Evolutionary conservation across 1,140 invertebrate genomes (phyloP).

Genomic region (Lordiphosa stackelbergi): DNA sequence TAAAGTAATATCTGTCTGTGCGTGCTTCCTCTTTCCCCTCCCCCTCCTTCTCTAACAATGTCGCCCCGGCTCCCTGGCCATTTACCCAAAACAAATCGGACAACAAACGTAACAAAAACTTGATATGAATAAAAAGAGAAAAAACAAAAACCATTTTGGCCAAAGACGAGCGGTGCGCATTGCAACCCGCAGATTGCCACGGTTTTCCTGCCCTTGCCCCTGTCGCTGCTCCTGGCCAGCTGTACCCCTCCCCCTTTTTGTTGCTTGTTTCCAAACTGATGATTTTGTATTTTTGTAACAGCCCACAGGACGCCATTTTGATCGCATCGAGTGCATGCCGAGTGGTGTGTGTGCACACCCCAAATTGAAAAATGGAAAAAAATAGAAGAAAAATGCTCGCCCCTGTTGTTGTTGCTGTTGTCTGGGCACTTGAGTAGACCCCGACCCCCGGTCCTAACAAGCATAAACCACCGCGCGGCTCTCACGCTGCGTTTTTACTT

Average conservation of each 20-base stretch:
- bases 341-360: slow-evolving; percentile 2
- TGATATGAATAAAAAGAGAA: slow-evolving; percentile 22
- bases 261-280: slow-evolving; percentile 10
- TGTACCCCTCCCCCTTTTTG: slow-evolving; percentile 1
- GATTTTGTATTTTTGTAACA: slow-evolving; percentile 47
- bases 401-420: slow-evolving; percentile 19
- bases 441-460: slow-evolving; percentile 36
- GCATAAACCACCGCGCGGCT: slow-evolving; percentile 52
- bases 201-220: slow-evolving; percentile 7
- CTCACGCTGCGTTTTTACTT: slow-evolving; percentile 33
- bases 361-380: slow-evolving; percentile 2
- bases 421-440: slow-evolving; percentile 24
- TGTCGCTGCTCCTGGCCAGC: neutral
- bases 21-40: too few relatives aligned
- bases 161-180: slow-evolving; percentile 43
- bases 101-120: slow-evolving; percentile 14
- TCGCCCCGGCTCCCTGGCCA: too few relatives aligned
- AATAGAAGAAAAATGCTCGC: neutral
- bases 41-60: too few relatives aligned
- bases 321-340: neutral
- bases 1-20: too few relatives aligned
- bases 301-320: slow-evolving; percentile 19
- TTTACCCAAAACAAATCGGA: neutral
- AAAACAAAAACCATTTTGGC: slow-evolving; percentile 46
- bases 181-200: slow-evolving; percentile 47